Base-by-base conservation (phyloP, 2,888 invertebrate genomes). In the Syrphus vitripennis region DNA sequence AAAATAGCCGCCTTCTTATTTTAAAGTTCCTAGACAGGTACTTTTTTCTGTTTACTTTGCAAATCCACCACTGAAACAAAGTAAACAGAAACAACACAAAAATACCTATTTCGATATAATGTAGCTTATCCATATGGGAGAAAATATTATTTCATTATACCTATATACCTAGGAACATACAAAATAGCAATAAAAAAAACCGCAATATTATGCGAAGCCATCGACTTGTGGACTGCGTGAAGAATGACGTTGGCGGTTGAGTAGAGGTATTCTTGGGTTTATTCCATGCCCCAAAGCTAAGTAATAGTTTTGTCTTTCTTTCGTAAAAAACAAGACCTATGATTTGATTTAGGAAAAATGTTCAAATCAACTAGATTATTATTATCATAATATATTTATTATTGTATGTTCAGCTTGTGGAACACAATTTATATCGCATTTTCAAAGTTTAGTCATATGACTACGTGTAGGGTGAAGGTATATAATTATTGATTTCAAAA, bases 191-290 rank as follows among this genome's bases (percentile, higher is more conserved):
- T 16, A 6, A 53, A 31, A 19, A 19, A 40, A 61, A 61, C 40
- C 40, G 61, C 61, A 61, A 42, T 26, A 12, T 40, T 61, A 24
- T 61, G 61, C 40, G 40, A 42, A 40, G 61, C 40, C 42, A 45
- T 63, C 29, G 42, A 40, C n/a, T 45, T 42, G 24, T 63, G 42
- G 57, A 12, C 16, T 24, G 24, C 9, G 16, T 19, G 12, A 37
- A 26, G 40, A 26, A 63, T 63, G 26, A 63, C 63, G 63, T 63
- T 63, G 42, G 63, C 29, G 42, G 63, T 63, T 63, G 4, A 29
- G n/a, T n/a, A n/a, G n/a, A n/a, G n/a, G n/a, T 45, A 63, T 63
- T 63, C 45, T 29, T 61, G 21, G 40, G 24, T 61, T 40, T 61
- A 14, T 61, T 40, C 9, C 59, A 40, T 61, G n/a, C 42, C 42